Evolutionary conservation across 2,888 invertebrate genomes (phyloP).

Genomic region (Adelognathus sp.): DNA sequence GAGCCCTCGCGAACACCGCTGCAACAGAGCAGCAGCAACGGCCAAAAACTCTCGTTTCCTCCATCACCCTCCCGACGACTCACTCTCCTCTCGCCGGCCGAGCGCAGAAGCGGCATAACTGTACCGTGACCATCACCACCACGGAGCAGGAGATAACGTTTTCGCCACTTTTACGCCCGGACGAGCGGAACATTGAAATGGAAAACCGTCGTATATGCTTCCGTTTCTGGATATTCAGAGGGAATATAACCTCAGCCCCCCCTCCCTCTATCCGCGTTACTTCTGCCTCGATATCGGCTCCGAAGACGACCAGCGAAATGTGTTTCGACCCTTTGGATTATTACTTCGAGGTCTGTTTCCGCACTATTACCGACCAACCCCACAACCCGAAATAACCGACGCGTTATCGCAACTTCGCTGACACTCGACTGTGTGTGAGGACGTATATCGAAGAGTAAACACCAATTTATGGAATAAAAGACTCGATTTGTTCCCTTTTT

Average conservation of each 20-base stretch:
- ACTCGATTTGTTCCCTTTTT: too few species aligned
- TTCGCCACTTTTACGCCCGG: slow-evolving; percentile 78
- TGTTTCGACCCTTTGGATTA: slow-evolving; percentile 59
- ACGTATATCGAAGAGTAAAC: neutral
- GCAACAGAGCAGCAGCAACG: slow-evolving; percentile 11
- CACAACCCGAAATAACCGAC: neutral
- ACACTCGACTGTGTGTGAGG: neutral
- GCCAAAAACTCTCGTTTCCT: slow-evolving; percentile 24
- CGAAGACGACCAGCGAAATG: slow-evolving; percentile 50
- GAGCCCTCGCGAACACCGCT: slow-evolving; percentile 27
- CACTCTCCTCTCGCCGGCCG: slow-evolving; percentile 47
- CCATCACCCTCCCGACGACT: slow-evolving; percentile 50
- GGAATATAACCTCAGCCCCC: slow-evolving; percentile 63
- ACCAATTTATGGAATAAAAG: neutral
- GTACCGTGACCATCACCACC: slow-evolving; percentile 44
- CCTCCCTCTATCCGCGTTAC: slow-evolving; percentile 72
- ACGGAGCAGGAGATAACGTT: slow-evolving; percentile 68
- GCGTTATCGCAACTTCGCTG: neutral
- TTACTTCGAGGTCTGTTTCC: slow-evolving; percentile 40
- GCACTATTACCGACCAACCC: slow-evolving; percentile 30
- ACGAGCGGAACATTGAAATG: slow-evolving; percentile 78
- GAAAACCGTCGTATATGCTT: slow-evolving; percentile 74
- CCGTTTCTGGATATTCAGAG: slow-evolving; percentile 74
- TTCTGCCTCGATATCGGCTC: slow-evolving; percentile 37
- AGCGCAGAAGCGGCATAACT: slow-evolving; percentile 41